These are phyloP conservation scores for Tryphoninae sp. DNA, from an alignment of 2,888 invertebrate species.

Conservation along the genomic window DNA sequence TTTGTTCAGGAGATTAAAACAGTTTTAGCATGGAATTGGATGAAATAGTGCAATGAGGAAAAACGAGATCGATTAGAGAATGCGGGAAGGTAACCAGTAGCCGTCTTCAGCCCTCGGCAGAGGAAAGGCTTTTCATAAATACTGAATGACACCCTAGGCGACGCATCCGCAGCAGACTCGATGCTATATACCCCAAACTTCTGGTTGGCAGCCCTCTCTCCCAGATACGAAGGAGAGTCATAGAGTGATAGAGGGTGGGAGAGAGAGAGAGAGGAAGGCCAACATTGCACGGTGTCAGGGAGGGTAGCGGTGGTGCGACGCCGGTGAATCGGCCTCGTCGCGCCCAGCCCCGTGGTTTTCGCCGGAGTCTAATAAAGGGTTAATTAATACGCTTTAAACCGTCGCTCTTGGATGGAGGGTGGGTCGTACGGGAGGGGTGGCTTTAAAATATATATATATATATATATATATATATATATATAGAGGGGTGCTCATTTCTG, in stretches of 20 bases:
- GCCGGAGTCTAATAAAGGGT: constrained; percentile 79
- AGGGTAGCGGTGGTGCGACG: constrained; percentile 56
- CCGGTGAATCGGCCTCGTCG: constrained; percentile 76
- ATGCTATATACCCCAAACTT: constrained; percentile 42
- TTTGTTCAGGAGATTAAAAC: not conserved
- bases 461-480: constrained; percentile 5
- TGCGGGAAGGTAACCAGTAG: constrained; percentile 50
- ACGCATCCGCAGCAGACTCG: constrained; percentile 66
- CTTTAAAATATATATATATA: constrained; percentile 6
- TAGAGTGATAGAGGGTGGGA: constrained; percentile 39
- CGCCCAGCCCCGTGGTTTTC: constrained; percentile 77
- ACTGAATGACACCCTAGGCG: constrained; percentile 76
- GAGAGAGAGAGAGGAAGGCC: constrained; percentile 5
- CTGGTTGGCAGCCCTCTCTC: constrained; percentile 34
- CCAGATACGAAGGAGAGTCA: constrained; percentile 50
- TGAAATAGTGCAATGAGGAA: not conserved
- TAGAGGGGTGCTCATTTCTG: not conserved
- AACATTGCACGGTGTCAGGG: constrained; percentile 57
- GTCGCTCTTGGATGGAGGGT: constrained; percentile 70
- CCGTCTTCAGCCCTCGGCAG: constrained; percentile 46
- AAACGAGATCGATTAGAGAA: constrained; percentile 54
- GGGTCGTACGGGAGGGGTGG: constrained; percentile 53
- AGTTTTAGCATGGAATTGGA: not conserved
- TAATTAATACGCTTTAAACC: constrained; percentile 81
- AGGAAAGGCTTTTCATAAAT: constrained; percentile 78